Evolutionary conservation across 2,888 invertebrate genomes (phyloP).

Genomic region (Caenorhabditis sp.): DNA sequence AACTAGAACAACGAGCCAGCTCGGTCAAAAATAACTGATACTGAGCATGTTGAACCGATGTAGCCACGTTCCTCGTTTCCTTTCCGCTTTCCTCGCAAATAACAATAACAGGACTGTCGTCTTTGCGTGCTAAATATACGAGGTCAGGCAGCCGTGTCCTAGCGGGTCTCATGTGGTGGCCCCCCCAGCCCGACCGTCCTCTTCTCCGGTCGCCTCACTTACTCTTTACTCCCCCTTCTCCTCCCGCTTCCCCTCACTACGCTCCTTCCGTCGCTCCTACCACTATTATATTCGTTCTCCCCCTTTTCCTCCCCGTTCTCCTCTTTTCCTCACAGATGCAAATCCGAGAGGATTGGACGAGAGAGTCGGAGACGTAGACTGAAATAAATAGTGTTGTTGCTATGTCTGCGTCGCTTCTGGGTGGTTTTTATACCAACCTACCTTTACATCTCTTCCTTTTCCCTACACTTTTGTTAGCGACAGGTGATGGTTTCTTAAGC

Average conservation of each 20-base stretch:
- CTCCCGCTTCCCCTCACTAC: not conserved
- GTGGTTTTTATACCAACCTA: too few species aligned
- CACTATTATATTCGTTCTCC: conserved; percentile 13
- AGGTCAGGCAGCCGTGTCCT: conserved; percentile 49
- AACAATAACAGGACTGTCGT: conserved; percentile 16
- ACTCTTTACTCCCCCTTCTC: conserved; percentile 14
- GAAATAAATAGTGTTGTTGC: conserved; percentile 17
- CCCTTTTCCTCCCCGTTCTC: conserved; percentile 10
- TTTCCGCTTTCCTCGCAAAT: not conserved
- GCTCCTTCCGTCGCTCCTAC: not conserved
- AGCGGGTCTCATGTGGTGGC: conserved; percentile 19
- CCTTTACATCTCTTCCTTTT: too few species aligned
- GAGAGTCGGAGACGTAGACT: not conserved
- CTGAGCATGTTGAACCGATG: too few species aligned
- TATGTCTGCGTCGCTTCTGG: conserved; percentile 18
- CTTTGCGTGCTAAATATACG: conserved; percentile 39
- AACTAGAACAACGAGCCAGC: too few species aligned
- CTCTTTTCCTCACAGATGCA: conserved; percentile 28
- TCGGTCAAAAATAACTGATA: too few species aligned
- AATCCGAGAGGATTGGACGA: conserved; percentile 23
- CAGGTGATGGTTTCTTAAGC: too few species aligned
- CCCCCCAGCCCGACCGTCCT: conserved; percentile 20
- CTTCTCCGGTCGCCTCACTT: conserved; percentile 17
- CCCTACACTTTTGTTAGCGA: conserved; percentile 17
- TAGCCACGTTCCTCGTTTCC: too few species aligned